Percentiles rank a stretch among this genome's conserved stretches.
These are phyloP conservation scores for Andrena trimmerana DNA, from an alignment of 2,888 invertebrate species.

Conservation along the genomic window DNA sequence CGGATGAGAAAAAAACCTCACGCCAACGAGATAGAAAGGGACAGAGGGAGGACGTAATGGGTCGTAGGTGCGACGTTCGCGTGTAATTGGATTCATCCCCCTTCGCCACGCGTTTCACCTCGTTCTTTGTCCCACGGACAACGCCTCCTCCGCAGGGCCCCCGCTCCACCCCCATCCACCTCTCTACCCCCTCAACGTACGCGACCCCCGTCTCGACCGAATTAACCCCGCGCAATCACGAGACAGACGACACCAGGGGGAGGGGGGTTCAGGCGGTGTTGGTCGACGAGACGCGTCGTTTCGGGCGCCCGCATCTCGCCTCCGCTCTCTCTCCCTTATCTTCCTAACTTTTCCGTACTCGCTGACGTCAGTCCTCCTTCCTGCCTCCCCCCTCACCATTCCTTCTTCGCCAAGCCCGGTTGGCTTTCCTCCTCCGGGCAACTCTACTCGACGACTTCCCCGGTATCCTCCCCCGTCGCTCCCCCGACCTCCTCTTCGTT, in stretches of 20 bases:
- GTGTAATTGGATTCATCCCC: constrained; percentile 83
- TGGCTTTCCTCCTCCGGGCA: constrained; percentile 48
- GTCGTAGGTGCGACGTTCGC: constrained; percentile 80
- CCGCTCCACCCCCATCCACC: too few species aligned
- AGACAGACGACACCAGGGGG: constrained; percentile 65
- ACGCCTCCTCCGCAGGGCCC: constrained; percentile 20
- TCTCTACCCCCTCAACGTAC: background rate
- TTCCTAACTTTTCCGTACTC: constrained; percentile 76
- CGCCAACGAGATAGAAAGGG: constrained; percentile 26
- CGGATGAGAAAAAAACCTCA: constrained; percentile 36
- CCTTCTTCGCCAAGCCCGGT: constrained; percentile 4
- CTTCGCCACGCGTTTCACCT: constrained; percentile 69
- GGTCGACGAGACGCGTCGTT: constrained; percentile 41
- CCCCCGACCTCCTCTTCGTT: constrained; percentile 51
- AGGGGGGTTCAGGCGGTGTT: constrained; percentile 2
- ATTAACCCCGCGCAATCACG: constrained; percentile 76
- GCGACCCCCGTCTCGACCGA: constrained; percentile 67
- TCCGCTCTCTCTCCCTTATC: constrained; percentile 76
- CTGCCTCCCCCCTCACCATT: background rate
- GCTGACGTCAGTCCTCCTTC: constrained; percentile 70
- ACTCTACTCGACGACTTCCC: constrained; percentile 48
- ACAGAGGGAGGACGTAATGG: constrained; percentile 75
- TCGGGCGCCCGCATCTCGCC: constrained; percentile 55
- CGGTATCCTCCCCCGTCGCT: constrained; percentile 50
- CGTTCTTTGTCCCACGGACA: constrained; percentile 52